phyloP scores from a whole-genome alignment of 2,888 invertebrate genomes.

The Parnassius apollo region DNA sequence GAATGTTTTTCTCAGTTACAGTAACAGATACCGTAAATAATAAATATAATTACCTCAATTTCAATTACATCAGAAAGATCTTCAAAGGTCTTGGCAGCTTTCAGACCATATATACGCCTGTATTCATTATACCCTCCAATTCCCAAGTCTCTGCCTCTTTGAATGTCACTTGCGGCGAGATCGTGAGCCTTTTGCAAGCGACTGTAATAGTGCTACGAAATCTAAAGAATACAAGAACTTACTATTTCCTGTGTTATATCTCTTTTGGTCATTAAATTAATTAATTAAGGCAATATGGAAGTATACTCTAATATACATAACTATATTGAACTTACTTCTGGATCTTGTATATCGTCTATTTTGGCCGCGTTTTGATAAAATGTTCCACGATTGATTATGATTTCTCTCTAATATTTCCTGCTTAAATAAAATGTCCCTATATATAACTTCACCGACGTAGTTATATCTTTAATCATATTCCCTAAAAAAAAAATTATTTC shows the following conservation, averaged over 20 bases:
- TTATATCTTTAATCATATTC: constrained; percentile 54
- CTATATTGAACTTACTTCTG: constrained; percentile 44
- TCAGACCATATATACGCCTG: constrained; percentile 53
- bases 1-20: too few relatives aligned
- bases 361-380: constrained; percentile 58
- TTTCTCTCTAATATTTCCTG: constrained; percentile 53
- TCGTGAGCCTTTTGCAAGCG: constrained; percentile 55
- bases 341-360: constrained; percentile 59
- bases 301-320: neutral
- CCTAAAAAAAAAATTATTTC: constrained; percentile 35
- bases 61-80: constrained; percentile 60
- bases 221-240: constrained; percentile 35
- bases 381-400: constrained; percentile 55
- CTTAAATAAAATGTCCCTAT: constrained; percentile 54
- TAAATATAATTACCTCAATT: constrained; percentile 45
- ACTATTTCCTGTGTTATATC: too few relatives aligned
- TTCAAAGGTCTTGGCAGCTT: constrained; percentile 51
- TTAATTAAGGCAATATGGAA: neutral
- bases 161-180: constrained; percentile 52
- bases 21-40: too few relatives aligned
- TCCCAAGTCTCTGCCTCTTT: constrained; percentile 60
- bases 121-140: constrained; percentile 62
- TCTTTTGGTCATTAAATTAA: neutral
- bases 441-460: constrained; percentile 50
- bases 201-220: constrained; percentile 57